Percentiles rank a stretch among this genome's conserved stretches.
Evolutionary conservation across 2,797 vertebrate genomes (phyloP).

Genomic region (Masticophis lateralis): DNA sequence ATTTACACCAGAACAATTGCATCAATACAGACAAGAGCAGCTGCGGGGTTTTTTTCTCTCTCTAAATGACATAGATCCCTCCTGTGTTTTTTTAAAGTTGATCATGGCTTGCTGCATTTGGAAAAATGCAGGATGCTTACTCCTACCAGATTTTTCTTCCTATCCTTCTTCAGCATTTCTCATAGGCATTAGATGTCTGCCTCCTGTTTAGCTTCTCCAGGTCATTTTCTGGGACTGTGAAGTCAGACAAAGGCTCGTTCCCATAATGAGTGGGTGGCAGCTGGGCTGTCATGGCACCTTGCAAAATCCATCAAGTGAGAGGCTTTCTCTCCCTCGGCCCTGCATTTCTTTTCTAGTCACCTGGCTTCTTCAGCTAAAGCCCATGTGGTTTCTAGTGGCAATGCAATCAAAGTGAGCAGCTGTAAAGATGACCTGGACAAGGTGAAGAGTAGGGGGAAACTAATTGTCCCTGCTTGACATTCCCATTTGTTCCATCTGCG

Average conservation of each 20-base stretch:
- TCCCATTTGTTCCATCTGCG: background rate
- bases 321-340: background rate
- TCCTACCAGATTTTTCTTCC: background rate
- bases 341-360: constrained; percentile 7
- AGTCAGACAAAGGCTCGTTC: background rate
- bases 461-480: background rate
- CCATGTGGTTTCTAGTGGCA: background rate
- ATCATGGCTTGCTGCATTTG: background rate
- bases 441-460: background rate
- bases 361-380: background rate
- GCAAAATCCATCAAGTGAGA: background rate
- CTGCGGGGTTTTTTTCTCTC: fast-evolving
- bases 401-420: background rate
- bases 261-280: background rate
- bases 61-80: too few relatives aligned
- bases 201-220: background rate
- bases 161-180: background rate
- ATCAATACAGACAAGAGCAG: background rate
- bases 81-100: background rate
- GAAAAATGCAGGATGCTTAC: background rate
- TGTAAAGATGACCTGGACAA: background rate
- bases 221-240: constrained; percentile 1
- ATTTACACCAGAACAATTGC: background rate
- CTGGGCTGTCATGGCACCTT: constrained; percentile 13
- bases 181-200: background rate